These are phyloP conservation scores for Sebastes schlegelii DNA, from an alignment of 2,113 vertebrate species.

Conservation along the genomic window DNA sequence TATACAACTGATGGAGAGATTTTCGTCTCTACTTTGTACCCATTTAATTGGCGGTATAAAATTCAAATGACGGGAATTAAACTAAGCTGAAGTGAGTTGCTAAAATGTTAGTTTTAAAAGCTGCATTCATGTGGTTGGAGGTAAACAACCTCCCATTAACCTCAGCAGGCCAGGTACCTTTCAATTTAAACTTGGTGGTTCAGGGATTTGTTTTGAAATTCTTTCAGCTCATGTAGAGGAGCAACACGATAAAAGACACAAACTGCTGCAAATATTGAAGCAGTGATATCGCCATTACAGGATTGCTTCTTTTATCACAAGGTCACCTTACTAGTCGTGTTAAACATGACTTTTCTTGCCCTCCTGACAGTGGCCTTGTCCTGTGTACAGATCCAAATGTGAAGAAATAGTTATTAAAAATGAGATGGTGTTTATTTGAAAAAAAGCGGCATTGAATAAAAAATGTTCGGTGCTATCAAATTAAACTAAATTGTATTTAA, in stretches of 20 bases:
- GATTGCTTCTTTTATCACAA: conserved; percentile 8
- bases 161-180: not conserved
- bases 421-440: not conserved
- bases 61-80: not conserved
- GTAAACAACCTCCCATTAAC: not conserved
- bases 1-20: not conserved
- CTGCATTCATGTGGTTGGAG: not conserved
- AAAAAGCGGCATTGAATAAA: not conserved
- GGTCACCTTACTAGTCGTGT: not conserved
- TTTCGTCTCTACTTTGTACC: not conserved
- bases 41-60: not conserved
- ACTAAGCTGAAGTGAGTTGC: not conserved
- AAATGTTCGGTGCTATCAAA: not conserved
- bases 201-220: conserved; percentile 16
- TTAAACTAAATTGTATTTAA: not conserved
- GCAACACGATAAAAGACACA: not conserved
- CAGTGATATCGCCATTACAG: conserved; percentile 1
- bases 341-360: not conserved
- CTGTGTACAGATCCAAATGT: not conserved
- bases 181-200: conserved; percentile 3
- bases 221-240: not conserved
- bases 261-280: conserved; percentile 1
- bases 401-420: not conserved
- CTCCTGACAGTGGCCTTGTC: not conserved
- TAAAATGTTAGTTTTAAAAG: not conserved